Evolutionary conservation across 1,140 invertebrate species (phyloP), one percentile per base, ranked within the genome.

Genomic region (Venturia canescens): DNA sequence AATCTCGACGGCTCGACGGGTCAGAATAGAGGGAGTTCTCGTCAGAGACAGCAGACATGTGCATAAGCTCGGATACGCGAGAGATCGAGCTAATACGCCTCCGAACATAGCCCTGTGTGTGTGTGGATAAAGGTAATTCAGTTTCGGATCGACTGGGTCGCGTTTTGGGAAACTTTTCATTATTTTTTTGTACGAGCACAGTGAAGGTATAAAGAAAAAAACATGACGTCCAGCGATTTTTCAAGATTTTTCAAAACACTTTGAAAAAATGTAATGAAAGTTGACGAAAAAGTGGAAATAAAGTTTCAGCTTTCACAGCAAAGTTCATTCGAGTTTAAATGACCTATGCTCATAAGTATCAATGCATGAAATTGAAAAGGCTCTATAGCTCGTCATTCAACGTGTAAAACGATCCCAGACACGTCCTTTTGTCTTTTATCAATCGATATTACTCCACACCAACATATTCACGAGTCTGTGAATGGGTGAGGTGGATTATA

Each of bases 21-120:
- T 29, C 15, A 29, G 66, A 69, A 31, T 69, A 76, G 15, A 77
- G 57, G 34, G 75, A 53, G n/a, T 53, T 53, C 48, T 48, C 23
- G 71, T 11, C 9, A 27, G 71, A 74, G 21, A 74, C 18, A 27
- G 71, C 48, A 48, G 21, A 18, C 23, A 53, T 74, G 48, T 77
- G 75, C 57, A 77, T 27, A 44, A 77, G 57, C 75, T 77, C 60
- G 29, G 66, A 77, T 77, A 23, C 74, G 63, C 74, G 27, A 53
- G 74, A 63, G 74, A 76, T 63, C 60, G 13, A 23, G 60, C 60
- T 66, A 66, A 66, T 66, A 66, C 60, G 60, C 60, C 21, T 66
- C 9, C 60, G 13, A 23, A 23, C 4, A 66, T 66, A 15, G 53
- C 38, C 4, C 4, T 21, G 18, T 57, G 53, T 57, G 21, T 57